Base-by-base conservation (phyloP, 2,797 vertebrate genomes). In the Varecia variegata region DNA sequence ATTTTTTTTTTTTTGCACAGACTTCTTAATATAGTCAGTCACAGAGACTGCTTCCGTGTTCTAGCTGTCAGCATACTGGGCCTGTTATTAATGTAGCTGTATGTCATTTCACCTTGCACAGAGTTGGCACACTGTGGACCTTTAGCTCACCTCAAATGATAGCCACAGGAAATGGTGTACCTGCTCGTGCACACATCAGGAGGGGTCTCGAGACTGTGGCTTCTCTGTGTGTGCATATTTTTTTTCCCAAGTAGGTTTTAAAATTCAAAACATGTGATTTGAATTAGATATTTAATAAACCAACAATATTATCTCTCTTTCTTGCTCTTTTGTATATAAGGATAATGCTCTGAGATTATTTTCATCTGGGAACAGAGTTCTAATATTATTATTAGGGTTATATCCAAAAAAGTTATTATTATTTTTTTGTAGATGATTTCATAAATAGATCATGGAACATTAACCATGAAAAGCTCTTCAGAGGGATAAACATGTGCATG, bases 251-350 rank as follows among this genome's bases (percentile, higher is more conserved):
- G n/a, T 50, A 80, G 14, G 25, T n/a, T 80, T 92, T 58, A 25
- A 81, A 93, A 76, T 97, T 95, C 13, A 94, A 91, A 88, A n/a
- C 8, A 84, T 73, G 32, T 21, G 50, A 30, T n/a, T 88, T 82
- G 38, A 82, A 95, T 95, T 65, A 70, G 35, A 70, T 94, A 91
- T 65, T 68, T 70, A 94, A 90, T 71, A 96, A 90, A 21, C 7
- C 65, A 86, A 60, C 71, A 84, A 56, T 52, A 43, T 17, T 58
- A 58, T 21, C 40, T 83, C 35, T 71, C 5, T 73, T 93, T 70
- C 52, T 30, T 70, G 15, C 40, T 79, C 3, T 52, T 4, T 23
- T 85, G 7, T 30, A 35, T 71, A 14, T 65, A 27, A 47, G 25
- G 21, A 45, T 68, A 68, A 32, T 77, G 68, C 3, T 58, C 73